These are phyloP conservation scores for Leptinotarsa peninsularis DNA, from an alignment of 2,888 invertebrate species.

Conservation along the genomic window DNA sequence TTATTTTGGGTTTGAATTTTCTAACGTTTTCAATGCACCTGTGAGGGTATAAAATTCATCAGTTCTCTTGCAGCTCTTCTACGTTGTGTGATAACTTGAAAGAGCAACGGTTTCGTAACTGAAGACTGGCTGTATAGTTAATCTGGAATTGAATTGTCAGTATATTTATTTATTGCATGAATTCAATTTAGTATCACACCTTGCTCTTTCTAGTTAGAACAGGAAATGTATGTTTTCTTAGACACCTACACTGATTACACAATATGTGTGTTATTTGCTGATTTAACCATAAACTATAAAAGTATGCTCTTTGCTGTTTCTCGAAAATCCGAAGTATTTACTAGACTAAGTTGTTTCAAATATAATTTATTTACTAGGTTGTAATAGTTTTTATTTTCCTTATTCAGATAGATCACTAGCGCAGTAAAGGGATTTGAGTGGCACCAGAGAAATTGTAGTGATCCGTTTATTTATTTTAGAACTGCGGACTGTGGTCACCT, in stretches of 20 bases:
- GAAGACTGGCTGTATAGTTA: not conserved
- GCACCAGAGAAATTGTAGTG: constrained; percentile 34
- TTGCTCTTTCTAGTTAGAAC: constrained; percentile 4
- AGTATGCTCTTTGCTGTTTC: constrained; percentile 29
- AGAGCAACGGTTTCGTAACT: not conserved
- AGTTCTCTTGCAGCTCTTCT: not conserved
- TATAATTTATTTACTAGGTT: constrained; percentile 31
- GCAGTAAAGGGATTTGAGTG: constrained; percentile 32
- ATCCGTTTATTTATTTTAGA: constrained; percentile 21
- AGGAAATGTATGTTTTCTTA: not conserved
- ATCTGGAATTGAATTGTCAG: not conserved
- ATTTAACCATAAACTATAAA: not conserved
- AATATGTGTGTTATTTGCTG: constrained; percentile 3
- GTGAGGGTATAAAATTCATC: not conserved
- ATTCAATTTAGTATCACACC: not conserved
- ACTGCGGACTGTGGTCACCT: not conserved
- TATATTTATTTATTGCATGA: not conserved
- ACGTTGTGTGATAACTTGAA: not conserved
- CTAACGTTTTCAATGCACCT: not conserved
- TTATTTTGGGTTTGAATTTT: too few relatives aligned
- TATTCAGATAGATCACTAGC: constrained; percentile 12
- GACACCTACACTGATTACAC: not conserved
- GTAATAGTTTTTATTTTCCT: constrained; percentile 22
- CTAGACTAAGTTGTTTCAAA: constrained; percentile 31
- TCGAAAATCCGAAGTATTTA: constrained; percentile 28